Evolutionary conservation across 2,888 invertebrate genomes (phyloP), one percentile per base, ranked within the genome.

Genomic region (Agrypnus murinus): DNA sequence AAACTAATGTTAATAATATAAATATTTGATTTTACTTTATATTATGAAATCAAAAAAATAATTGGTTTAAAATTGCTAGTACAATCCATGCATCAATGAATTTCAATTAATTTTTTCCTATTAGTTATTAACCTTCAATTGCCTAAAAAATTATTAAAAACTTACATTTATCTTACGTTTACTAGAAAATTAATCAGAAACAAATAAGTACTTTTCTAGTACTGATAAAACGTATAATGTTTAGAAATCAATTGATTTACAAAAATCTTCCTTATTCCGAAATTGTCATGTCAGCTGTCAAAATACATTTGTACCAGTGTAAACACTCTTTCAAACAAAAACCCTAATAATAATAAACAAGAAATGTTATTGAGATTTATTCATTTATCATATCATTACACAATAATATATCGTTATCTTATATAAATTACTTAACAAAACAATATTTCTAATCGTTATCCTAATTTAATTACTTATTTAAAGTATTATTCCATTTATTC

Each of bases 71-170:
- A 50, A 50, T 25, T n/a, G 10, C 9, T 55, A 40, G 12, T 10
- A 40, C 40, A 25, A 25, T 58, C 40, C 43, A 58, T 43, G 58
- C 58, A 40, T 15, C 40, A 58, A 38, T 31, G 58, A 43, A 43
- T 58, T 43, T 58, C 58, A 58, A 58, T 58, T 58, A 58, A 58
- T 58, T 58, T 58, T 58, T 58, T 58, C 12, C n/a, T n/a, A 3
- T 25, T 8, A 58, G 9, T 25, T 10, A 40, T 38, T 43, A 58
- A 58, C 55, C 55, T 55, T 55, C 31, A 50, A 31, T 50, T 25
- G 8, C 5, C 2, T n/a, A 31, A 50, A 32, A 50, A 25, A 9
- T 12, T 25, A n/a, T 50, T 10, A 25, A 31, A 31, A 25, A 48
- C n/a, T 17, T 45, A 8, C 8, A 46, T 14, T 8, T 15, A 15